Base-by-base conservation (phyloP, 1,140 invertebrate species). In the Procambarus virginalis region DNA sequence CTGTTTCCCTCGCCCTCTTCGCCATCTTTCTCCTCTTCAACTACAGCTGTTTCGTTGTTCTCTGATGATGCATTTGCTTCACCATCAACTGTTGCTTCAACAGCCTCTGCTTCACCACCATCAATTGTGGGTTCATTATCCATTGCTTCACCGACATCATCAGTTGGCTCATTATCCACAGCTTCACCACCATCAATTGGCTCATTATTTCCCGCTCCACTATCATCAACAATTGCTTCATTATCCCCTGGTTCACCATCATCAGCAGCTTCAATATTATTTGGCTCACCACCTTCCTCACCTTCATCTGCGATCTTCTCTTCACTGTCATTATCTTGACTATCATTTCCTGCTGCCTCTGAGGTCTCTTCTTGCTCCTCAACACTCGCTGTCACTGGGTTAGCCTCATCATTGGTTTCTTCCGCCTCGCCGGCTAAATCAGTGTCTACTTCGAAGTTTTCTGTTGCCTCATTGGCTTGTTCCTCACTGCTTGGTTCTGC, bases 391-490 rank as follows among this genome's bases (percentile, higher is more conserved):
- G 3, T n/a, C 14, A 20, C n/a, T 76, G 8, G 48, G 14, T 77
- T 17, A 48, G 2, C 51, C 3, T 77, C 84, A 8, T 20, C 75
- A 3, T 17, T 49, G 22, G 55, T 46, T 3, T 45, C 76, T 45
- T 60, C 76, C 8, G 8, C 70, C 14, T 48, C 83, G 2, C 55
- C n/a, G 3, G 3, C 12, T 34, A 2, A n/a, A n/a, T 51, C 70
- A 12, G 9, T 64, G 14, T 51, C 48, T 22, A 64, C 73, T 45
- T 55, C 46, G 8, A 12, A 17, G 3, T 20, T 73, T 17, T 34
- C 73, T 55, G 73, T 76, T 14, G 12, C 49, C 78, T 84, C 75
- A 34, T 51, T 64, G 17, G 49, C 76, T 73, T 55, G 55, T 46
- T 82, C 80, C 51, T 64, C 80, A n/a, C n/a, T n/a, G n/a, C n/a